Conservation (phyloP, 2,888 invertebrate genomes). For the Chymomyza procnemis region DNA sequence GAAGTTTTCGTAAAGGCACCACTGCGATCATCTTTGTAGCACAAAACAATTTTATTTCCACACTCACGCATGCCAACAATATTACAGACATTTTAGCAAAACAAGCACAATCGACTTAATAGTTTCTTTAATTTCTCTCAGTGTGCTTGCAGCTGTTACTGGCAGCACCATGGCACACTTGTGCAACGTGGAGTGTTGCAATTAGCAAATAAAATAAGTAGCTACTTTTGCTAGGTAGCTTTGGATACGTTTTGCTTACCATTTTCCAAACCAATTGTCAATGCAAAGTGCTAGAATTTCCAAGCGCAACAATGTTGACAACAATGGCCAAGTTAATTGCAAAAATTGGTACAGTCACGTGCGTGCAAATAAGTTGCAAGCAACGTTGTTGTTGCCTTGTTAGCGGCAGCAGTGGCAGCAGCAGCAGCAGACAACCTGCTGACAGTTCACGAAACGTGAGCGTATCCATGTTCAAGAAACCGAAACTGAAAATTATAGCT, state of each 20-base stretch:
- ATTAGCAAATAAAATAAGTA: constrained; percentile 71
- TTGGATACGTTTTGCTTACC: not conserved
- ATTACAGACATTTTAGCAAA: constrained; percentile 48
- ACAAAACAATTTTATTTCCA: constrained; percentile 58
- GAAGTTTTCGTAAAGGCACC: constrained; percentile 11
- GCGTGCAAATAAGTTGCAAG: constrained; percentile 62
- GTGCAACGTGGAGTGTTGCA: constrained; percentile 57
- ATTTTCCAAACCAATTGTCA: constrained; percentile 44
- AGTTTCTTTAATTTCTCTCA: constrained; percentile 1
- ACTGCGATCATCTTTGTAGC: constrained; percentile 61
- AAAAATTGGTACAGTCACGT: constrained; percentile 61
- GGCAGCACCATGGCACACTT: not conserved
- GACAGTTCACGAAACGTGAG: not conserved
- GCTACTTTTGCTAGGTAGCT: constrained; percentile 27
- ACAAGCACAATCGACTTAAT: not conserved
- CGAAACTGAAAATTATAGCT: not conserved
- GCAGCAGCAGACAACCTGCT: constrained; percentile 2
- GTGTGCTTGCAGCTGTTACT: constrained; percentile 17
- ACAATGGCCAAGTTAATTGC: constrained; percentile 65
- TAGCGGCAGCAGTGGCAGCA: constrained; percentile 37
- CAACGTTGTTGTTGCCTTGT: constrained; percentile 59
- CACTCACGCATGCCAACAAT: constrained; percentile 53
- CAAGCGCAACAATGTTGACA: constrained; percentile 34
- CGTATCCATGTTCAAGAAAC: not conserved
- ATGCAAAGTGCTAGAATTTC: constrained; percentile 15